phyloP scores from a whole-genome alignment of 2,797 vertebrate genomes.

The Amblyraja radiata region DNA sequence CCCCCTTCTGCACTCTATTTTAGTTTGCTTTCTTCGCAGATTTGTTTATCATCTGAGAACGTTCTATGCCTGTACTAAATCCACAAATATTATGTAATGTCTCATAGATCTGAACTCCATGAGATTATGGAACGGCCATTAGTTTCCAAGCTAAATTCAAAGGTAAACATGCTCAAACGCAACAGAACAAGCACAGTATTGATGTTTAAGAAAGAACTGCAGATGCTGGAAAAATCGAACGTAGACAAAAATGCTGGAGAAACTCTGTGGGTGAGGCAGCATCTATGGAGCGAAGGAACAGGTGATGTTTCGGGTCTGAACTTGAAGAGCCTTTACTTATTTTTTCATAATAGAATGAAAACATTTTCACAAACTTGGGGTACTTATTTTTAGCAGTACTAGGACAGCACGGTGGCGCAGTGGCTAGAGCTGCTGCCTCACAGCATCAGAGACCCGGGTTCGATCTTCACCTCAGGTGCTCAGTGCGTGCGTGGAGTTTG shows the following conservation, averaged over 20 bases:
- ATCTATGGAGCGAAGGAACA: no score
- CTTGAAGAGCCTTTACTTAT: not conserved
- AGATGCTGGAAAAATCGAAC: no score
- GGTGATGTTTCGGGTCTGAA: no score
- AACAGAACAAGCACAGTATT: not conserved
- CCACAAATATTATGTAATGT: not conserved
- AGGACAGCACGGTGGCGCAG: no score
- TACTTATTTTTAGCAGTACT: not conserved
- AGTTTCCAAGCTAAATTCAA: not conserved
- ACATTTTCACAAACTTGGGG: not conserved
- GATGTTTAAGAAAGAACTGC: no score
- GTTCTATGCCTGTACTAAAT: not conserved
- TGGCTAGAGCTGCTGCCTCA: no score
- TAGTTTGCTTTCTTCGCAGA: not conserved
- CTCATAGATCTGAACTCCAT: not conserved
- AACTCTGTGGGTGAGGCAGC: no score
- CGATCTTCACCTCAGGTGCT: no score
- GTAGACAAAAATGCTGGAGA: no score
- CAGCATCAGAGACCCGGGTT: no score
- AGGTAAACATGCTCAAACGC: not conserved
- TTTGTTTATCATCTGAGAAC: not conserved
- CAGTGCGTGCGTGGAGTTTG: no score
- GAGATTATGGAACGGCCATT: not conserved
- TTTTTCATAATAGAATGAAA: not conserved
- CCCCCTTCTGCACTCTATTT: not conserved